phyloP scores from a whole-genome alignment of 2,113 vertebrate species.

The Setophaga petechia region DNA sequence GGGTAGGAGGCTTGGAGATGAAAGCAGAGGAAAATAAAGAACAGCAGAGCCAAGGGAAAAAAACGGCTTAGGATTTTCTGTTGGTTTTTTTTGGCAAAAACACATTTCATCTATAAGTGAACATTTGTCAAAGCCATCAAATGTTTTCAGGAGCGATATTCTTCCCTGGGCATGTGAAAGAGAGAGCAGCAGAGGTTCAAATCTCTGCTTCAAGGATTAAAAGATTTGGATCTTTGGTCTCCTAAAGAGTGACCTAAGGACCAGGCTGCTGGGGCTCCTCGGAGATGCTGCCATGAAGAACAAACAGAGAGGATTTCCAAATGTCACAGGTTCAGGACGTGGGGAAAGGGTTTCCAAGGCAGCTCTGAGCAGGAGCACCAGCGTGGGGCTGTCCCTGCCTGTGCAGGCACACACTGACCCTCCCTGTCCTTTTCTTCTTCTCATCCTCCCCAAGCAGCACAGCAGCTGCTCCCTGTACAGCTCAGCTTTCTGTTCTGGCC shows the following conservation, averaged over 20 bases:
- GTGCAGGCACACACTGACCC: neutral
- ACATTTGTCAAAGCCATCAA: slow-evolving; percentile 1
- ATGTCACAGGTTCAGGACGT: neutral
- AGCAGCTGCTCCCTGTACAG: neutral
- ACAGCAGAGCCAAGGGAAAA: neutral
- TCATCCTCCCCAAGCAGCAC: neutral
- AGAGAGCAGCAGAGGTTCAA: neutral
- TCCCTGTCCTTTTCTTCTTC: neutral
- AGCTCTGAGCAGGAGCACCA: neutral
- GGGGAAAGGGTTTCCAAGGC: neutral
- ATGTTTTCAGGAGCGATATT: neutral
- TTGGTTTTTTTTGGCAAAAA: slow-evolving; percentile 26
- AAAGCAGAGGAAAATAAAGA: slow-evolving; percentile 57
- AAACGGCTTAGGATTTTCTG: neutral
- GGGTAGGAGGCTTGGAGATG: slow-evolving; percentile 45
- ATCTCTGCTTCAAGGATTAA: neutral
- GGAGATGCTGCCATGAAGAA: rapidly evolving
- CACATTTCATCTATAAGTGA: slow-evolving; percentile 33
- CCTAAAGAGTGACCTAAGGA: neutral
- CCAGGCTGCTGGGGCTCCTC: neutral
- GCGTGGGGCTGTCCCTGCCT: neutral
- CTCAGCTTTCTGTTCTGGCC: neutral
- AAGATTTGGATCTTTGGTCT: neutral
- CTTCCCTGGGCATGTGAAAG: neutral
- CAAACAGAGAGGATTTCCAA: neutral